These are phyloP conservation scores for Drosophila hydei DNA, from an alignment of 1,140 invertebrate species.

Conservation along the genomic window DNA sequence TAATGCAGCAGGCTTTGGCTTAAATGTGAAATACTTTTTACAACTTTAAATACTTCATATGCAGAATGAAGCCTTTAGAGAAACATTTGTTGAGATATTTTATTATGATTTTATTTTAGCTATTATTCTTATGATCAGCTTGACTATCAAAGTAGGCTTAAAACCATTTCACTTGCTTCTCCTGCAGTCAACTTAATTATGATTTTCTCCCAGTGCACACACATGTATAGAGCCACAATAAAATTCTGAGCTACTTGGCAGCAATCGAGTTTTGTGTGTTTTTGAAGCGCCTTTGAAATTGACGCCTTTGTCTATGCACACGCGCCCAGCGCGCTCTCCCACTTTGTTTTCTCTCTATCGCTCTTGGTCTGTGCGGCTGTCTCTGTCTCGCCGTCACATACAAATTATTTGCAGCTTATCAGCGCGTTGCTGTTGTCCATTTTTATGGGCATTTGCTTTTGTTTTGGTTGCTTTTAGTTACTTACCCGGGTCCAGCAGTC, in stretches of 20 bases:
- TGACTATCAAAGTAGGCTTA: no score
- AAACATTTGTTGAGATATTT: no score
- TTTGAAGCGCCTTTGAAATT: constrained; percentile 73
- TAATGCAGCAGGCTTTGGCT: no score
- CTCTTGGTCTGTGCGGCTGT: neutral
- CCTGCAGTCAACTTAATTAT: no score
- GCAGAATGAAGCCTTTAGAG: no score
- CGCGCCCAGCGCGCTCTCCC: neutral
- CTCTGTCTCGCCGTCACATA: constrained; percentile 39
- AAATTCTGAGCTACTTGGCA: constrained; percentile 30
- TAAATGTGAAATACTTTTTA: no score
- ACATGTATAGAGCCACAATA: constrained; percentile 12
- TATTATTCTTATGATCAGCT: neutral
- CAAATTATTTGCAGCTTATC: constrained; percentile 82
- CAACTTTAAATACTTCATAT: no score
- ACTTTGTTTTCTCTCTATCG: neutral
- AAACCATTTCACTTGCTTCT: neutral
- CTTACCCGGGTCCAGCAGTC: constrained; percentile 28
- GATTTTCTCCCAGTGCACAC: constrained; percentile 6
- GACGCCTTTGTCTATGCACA: constrained; percentile 50
- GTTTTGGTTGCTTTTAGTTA: constrained; percentile 77
- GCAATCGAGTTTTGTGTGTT: constrained; percentile 48
- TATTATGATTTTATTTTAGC: no score
- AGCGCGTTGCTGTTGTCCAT: constrained; percentile 77
- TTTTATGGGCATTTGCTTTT: constrained; percentile 78